These are phyloP conservation scores for Drosophila sp. DNA, from an alignment of 1,140 invertebrate genomes.

Conservation along the genomic window DNA sequence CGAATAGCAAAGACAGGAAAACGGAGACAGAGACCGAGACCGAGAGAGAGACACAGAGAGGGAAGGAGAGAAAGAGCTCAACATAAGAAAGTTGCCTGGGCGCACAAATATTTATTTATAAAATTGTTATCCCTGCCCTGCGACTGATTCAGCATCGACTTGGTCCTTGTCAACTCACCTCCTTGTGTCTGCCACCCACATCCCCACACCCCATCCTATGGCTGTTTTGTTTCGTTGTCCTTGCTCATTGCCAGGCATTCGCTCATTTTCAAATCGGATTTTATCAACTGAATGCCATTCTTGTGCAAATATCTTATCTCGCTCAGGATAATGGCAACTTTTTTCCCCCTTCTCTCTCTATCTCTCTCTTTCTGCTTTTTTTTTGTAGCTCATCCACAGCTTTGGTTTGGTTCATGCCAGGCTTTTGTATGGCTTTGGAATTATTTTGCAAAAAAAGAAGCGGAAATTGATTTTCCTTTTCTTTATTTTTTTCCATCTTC, in stretches of 20 bases:
- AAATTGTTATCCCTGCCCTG: slow-evolving; percentile 75
- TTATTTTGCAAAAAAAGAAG: slow-evolving; percentile 73
- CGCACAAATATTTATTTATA: slow-evolving; percentile 81
- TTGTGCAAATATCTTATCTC: slow-evolving; percentile 81
- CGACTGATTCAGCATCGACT: slow-evolving; percentile 6
- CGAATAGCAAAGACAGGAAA: slow-evolving; percentile 59
- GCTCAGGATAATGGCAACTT: slow-evolving; percentile 75
- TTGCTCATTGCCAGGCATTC: slow-evolving; percentile 80
- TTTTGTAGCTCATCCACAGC: slow-evolving; percentile 6
- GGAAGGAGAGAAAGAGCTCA: slow-evolving; percentile 1
- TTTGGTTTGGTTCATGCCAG: slow-evolving; percentile 47
- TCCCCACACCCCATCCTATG: slow-evolving; percentile 21
- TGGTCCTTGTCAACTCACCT: not conserved
- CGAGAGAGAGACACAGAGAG: not conserved
- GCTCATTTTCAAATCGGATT: slow-evolving; percentile 81
- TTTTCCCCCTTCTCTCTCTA: slow-evolving; percentile 30
- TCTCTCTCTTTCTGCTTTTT: slow-evolving; percentile 20
- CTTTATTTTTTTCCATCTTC: slow-evolving; percentile 67
- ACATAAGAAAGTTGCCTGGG: slow-evolving; percentile 38
- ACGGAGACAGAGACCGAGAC: slow-evolving; percentile 13
- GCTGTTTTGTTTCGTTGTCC: slow-evolving; percentile 27
- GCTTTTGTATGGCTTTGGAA: slow-evolving; percentile 77
- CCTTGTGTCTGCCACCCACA: slow-evolving; percentile 6
- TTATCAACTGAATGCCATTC: slow-evolving; percentile 81
- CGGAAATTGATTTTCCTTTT: slow-evolving; percentile 79